phyloP scores from a whole-genome alignment of 2,113 vertebrate species.

The Onychostruthus taczanowskii region DNA sequence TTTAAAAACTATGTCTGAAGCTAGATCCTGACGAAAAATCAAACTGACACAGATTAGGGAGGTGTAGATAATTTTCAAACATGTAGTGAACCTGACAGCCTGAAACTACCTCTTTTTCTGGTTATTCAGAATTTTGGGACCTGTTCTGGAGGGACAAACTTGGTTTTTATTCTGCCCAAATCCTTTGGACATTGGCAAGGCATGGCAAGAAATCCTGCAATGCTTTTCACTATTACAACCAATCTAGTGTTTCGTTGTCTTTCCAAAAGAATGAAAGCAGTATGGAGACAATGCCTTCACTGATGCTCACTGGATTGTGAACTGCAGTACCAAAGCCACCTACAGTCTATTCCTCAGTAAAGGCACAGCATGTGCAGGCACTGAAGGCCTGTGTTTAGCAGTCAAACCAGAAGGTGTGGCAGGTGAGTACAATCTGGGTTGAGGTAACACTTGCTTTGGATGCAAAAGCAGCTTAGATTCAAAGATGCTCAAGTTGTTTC shows the following conservation, averaged over 20 bases:
- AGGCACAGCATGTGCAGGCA: neutral
- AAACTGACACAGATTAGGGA: neutral
- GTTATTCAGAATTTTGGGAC: neutral
- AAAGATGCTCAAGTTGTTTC: neutral
- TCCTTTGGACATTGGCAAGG: neutral
- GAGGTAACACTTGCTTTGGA: neutral
- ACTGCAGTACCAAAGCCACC: neutral
- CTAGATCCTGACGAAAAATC: neutral
- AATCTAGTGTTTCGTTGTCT: rapidly evolving
- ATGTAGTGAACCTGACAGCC: neutral
- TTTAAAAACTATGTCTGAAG: neutral
- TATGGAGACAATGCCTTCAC: neutral
- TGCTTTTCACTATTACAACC: neutral
- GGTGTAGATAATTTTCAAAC: neutral
- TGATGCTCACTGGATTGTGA: neutral
- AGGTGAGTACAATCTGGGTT: neutral
- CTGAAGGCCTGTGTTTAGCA: neutral
- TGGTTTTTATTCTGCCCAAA: neutral
- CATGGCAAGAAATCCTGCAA: neutral
- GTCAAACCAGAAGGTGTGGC: neutral
- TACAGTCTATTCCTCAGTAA: neutral
- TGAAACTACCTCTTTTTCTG: neutral
- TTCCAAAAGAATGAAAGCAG: neutral
- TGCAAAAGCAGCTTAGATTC: neutral
- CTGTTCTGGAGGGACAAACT: neutral